These are phyloP conservation scores for Dasypus novemcinctus DNA, from an alignment of 2,113 vertebrate genomes.

Conservation along the genomic window DNA sequence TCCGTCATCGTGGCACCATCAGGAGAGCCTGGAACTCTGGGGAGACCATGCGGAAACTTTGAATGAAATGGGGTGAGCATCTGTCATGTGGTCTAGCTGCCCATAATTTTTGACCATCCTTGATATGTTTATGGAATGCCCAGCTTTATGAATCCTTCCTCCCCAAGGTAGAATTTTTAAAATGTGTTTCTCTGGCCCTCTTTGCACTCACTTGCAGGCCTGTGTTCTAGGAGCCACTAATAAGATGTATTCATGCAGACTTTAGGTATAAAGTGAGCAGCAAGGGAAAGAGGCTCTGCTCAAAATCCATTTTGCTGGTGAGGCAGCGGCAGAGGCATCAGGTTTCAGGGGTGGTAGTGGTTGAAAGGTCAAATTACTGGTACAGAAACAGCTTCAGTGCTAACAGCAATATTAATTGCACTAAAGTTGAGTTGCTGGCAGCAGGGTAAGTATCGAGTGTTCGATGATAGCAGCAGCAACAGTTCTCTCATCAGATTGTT, in stretches of 20 bases:
- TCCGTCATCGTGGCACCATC: neutral
- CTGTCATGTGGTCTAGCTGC: neutral
- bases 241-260: neutral
- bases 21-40: neutral
- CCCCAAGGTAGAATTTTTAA: neutral
- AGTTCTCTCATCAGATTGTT: neutral
- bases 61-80: neutral
- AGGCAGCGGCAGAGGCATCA: neutral
- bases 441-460: rapidly evolving
- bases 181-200: neutral
- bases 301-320: neutral
- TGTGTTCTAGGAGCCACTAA: neutral
- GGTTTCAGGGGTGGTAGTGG: neutral
- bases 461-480: neutral
- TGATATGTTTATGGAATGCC: neutral
- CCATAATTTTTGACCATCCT: neutral
- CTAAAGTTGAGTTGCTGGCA: neutral
- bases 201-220: neutral
- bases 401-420: neutral
- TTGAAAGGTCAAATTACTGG: neutral
- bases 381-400: neutral
- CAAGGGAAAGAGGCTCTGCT: neutral
- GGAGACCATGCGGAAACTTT: neutral
- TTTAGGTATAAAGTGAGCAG: neutral
- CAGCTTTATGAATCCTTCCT: neutral